Base-by-base conservation (phyloP, 2,888 invertebrate genomes). In the Muschampia plurimacula region DNA sequence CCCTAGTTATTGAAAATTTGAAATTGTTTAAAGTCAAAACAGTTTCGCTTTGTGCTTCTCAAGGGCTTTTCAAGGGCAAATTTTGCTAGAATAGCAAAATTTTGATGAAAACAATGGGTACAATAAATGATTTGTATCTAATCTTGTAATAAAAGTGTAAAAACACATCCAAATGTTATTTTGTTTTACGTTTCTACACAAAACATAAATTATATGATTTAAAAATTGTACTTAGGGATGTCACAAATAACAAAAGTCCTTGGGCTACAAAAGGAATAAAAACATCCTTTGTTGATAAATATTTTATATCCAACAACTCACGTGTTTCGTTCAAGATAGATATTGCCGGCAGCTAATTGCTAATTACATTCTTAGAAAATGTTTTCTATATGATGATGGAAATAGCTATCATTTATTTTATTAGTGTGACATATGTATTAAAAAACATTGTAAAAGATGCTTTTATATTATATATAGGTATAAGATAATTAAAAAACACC, bases 341-440 rank as follows among this genome's bases (percentile, higher is more conserved):
- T 76, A 72, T 62, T 32, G 81, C 79, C 74, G 65, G 68, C 75
- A 76, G 75, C 82, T 89, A 87, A 88, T 87, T 85, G 86, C 78
- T 86, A 85, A 86, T 88, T 87, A 87, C 78, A 28, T 49, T 28
- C 67, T 22, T 67, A 39, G n/a, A 46, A 62, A 59, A 66, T 52
- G n/a, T 13, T 5, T 15, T 15, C 52, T 52, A 6, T 2, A n/a
- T n/a, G 52, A 15, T 5, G 10, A 46, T 12, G 46, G 46, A 39
- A 39, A 39, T 39, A 7, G 39, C 7, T 39, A 39, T 7, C 39
- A 39, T 39, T 39, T 39, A 39, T 7, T 39, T 39, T 39, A 39
- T 7, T 39, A 39, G 39, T 39, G 7, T 39, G 39, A 39, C 4
- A 7, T 39, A 39, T 39, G 39, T 39, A 7, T 39, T 4, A 6